Evolutionary conservation across 2,888 invertebrate species (phyloP).

Genomic region (Pherbina coryleti): DNA sequence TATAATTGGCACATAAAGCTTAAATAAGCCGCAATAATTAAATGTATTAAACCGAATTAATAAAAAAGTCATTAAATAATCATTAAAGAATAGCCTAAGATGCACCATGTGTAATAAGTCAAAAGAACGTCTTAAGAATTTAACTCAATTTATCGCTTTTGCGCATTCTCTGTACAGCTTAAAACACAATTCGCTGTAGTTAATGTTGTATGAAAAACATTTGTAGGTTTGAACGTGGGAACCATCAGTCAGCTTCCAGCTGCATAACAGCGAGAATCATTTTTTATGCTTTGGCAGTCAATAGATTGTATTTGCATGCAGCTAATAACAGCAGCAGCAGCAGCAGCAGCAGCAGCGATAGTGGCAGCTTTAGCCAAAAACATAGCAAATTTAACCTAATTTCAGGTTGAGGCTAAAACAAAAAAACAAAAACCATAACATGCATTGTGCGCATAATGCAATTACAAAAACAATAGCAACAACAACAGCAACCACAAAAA

Average conservation of each 20-base stretch:
- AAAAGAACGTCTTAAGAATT: too few species aligned
- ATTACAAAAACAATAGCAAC: background rate
- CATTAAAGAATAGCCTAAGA: too few species aligned
- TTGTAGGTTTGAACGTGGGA: background rate
- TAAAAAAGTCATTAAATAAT: too few species aligned
- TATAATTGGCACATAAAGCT: too few species aligned
- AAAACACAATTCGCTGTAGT: too few species aligned
- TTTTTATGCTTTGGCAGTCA: background rate
- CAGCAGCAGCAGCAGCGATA: too few species aligned
- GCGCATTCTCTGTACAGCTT: too few species aligned
- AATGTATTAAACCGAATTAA: too few species aligned
- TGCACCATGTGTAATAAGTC: too few species aligned
- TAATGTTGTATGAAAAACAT: background rate
- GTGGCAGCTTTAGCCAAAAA: background rate
- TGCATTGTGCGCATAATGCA: slow-evolving; percentile 14
- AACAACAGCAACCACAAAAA: background rate
- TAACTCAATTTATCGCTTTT: too few species aligned
- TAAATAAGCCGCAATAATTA: too few species aligned
- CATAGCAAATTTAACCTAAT: background rate
- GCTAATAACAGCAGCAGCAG: slow-evolving; percentile 5
- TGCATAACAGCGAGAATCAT: background rate
- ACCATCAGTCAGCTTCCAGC: background rate
- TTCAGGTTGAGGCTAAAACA: background rate
- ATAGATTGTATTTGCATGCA: background rate
- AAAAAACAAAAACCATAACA: slow-evolving; percentile 13